These are phyloP conservation scores for Pachliopta kotzebuea DNA, from an alignment of 2,888 invertebrate genomes.

Conservation along the genomic window DNA sequence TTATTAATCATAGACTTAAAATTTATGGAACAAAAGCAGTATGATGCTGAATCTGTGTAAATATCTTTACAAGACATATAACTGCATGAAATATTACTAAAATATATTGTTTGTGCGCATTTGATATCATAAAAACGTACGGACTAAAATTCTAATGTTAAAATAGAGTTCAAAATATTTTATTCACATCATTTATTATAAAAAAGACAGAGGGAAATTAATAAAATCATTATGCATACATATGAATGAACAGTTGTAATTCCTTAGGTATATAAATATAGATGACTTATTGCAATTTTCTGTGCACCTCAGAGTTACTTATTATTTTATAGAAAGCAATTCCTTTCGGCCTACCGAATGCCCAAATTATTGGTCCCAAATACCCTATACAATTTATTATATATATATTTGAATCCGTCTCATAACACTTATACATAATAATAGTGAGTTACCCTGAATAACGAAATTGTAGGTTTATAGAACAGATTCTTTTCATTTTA, in stretches of 20 bases:
- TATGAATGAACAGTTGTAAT: slow-evolving; percentile 72
- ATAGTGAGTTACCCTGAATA: no score
- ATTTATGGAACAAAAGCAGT: no score
- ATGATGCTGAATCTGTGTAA: no score
- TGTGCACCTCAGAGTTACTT: slow-evolving; percentile 55
- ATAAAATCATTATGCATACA: slow-evolving; percentile 73
- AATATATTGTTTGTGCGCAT: no score
- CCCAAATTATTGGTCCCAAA: slow-evolving; percentile 61
- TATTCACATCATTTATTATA: slow-evolving; percentile 44
- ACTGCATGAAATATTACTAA: no score
- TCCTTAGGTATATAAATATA: slow-evolving; percentile 66
- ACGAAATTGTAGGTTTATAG: slow-evolving; percentile 17
- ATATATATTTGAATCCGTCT: slow-evolving; percentile 46
- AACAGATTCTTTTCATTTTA: not conserved
- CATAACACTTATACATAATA: slow-evolving; percentile 1
- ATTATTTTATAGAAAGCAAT: slow-evolving; percentile 73
- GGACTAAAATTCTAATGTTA: no score
- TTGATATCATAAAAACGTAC: no score
- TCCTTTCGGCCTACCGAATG: slow-evolving; percentile 45
- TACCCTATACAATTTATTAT: slow-evolving; percentile 64
- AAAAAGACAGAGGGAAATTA: slow-evolving; percentile 65
- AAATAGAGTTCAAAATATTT: no score
- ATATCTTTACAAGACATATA: no score
- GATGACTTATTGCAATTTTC: slow-evolving; percentile 74
- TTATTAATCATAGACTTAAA: no score